Percentiles rank a stretch among this genome's conserved stretches.
Evolutionary conservation across 1,140 invertebrate genomes (phyloP).

Genomic region (Bombus ignitus): DNA sequence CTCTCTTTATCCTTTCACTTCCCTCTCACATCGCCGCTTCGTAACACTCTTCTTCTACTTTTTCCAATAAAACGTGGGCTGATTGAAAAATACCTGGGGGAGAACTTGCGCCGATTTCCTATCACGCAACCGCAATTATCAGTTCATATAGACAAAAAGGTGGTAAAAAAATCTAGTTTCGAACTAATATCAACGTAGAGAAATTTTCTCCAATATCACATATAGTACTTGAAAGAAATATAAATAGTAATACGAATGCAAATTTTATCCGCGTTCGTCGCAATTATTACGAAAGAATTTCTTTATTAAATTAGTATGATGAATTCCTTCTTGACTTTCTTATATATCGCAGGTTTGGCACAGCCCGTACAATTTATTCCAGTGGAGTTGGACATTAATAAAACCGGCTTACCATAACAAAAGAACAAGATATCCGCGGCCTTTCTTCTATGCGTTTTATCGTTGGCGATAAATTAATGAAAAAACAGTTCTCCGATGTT

Average conservation of each 20-base stretch:
- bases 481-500: not conserved
- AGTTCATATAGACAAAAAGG: not conserved
- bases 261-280: not conserved
- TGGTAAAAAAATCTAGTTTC: not conserved
- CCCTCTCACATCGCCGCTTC: conserved; percentile 15
- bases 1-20: not conserved
- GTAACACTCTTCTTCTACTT: not conserved
- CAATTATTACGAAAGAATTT: not conserved
- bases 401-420: conserved; percentile 14
- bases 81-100: conserved; percentile 42
- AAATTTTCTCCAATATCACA: not conserved
- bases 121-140: conserved; percentile 19
- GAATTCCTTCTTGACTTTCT: not conserved
- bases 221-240: not conserved
- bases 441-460: not conserved
- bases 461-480: conserved; percentile 11
- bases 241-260: not conserved
- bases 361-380: conserved; percentile 4
- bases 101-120: not conserved
- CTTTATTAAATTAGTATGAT: not conserved
- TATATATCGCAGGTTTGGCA: not conserved
- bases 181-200: not conserved
- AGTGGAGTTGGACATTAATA: conserved; percentile 1
- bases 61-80: conserved; percentile 41
- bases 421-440: not conserved